These are phyloP conservation scores for Asarcornis scutulata DNA, from an alignment of 2,113 vertebrate species.

Conservation along the genomic window DNA sequence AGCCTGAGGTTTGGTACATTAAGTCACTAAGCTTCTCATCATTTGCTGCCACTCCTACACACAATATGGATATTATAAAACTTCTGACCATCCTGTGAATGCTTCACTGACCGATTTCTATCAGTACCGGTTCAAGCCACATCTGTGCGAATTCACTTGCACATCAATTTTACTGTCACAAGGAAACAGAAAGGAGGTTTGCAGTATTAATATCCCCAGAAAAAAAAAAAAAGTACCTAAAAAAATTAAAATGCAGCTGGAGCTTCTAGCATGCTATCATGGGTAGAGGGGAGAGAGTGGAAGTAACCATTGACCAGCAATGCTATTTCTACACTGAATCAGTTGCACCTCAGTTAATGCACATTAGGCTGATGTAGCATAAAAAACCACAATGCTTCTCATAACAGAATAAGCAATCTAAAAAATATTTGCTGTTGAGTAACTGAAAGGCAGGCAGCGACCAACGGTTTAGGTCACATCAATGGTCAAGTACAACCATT, in stretches of 20 bases:
- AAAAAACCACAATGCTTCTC: neutral
- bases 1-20: neutral
- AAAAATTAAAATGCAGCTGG: neutral
- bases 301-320: neutral
- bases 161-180: neutral
- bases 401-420: neutral
- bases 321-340: neutral
- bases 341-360: neutral
- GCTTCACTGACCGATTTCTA: neutral
- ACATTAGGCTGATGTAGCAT: neutral
- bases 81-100: neutral
- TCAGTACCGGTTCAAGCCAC: neutral
- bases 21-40: neutral
- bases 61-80: neutral
- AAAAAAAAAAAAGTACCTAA: neutral
- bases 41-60: neutral
- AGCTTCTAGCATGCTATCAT: neutral
- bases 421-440: neutral
- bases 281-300: accelerated
- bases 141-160: neutral
- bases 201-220: neutral
- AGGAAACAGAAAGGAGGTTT: neutral
- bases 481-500: neutral
- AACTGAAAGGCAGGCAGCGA: neutral
- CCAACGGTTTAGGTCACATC: neutral